These are phyloP conservation scores for Zophobas morio DNA, from an alignment of 1,140 invertebrate species.

Conservation along the genomic window DNA sequence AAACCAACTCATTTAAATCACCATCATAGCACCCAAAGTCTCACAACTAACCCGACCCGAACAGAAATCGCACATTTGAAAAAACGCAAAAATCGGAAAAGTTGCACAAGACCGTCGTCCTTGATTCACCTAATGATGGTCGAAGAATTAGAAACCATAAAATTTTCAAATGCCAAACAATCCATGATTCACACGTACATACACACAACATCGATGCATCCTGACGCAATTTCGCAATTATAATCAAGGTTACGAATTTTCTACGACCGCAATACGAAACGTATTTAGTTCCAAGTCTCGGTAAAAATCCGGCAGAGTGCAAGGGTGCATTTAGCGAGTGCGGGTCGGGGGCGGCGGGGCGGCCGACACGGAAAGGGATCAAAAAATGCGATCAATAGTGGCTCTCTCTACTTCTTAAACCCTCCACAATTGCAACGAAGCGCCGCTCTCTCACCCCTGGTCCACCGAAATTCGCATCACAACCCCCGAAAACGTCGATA, in stretches of 20 bases:
- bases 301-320: slow-evolving; percentile 57
- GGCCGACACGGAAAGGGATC: slow-evolving; percentile 65
- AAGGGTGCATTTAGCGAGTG: slow-evolving; percentile 54
- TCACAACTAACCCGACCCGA: too few relatives aligned
- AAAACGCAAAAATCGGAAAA: slow-evolving; percentile 28
- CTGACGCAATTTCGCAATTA: slow-evolving; percentile 64
- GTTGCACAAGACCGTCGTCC: slow-evolving; percentile 36
- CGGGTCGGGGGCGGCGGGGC: slow-evolving; percentile 43
- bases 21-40: too few relatives aligned
- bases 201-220: slow-evolving; percentile 54
- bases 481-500: slow-evolving; percentile 21
- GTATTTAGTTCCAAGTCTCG: not conserved
- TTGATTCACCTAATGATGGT: slow-evolving; percentile 40
- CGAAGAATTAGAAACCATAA: slow-evolving; percentile 61
- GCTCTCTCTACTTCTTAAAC: slow-evolving; percentile 67
- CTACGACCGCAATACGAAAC: slow-evolving; percentile 57
- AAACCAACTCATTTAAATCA: too few relatives aligned
- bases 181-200: slow-evolving; percentile 61
- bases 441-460: slow-evolving; percentile 59
- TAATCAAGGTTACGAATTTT: slow-evolving; percentile 64
- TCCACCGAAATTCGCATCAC: slow-evolving; percentile 25
- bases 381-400: slow-evolving; percentile 69
- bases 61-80: not conserved
- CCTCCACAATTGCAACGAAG: slow-evolving; percentile 67
- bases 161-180: slow-evolving; percentile 63